Percentiles rank a stretch among this genome's conserved stretches.
Evolutionary conservation across 2,888 invertebrate genomes (phyloP).

Genomic region (Andrena praecox): DNA sequence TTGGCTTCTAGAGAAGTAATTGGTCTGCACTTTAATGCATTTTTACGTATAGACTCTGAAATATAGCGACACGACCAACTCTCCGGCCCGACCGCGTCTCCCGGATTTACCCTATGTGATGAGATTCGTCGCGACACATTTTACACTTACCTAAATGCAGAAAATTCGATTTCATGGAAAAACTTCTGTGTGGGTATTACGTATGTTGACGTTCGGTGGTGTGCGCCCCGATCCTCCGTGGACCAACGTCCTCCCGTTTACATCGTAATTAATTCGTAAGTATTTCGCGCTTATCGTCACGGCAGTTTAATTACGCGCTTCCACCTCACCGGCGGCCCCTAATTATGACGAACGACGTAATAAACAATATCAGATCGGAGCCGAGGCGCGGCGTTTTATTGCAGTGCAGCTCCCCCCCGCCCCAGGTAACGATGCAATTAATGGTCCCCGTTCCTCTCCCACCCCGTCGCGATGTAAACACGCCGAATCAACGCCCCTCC

Average conservation of each 20-base stretch:
- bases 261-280: constrained; percentile 62
- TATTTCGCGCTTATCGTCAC: constrained; percentile 56
- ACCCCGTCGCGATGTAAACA: constrained; percentile 51
- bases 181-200: too few relatives aligned
- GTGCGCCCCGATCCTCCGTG: neutral
- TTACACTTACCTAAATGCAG: too few relatives aligned
- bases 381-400: constrained; percentile 63
- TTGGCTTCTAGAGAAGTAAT: too few relatives aligned
- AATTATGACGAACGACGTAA: constrained; percentile 63
- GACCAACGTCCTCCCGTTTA: constrained; percentile 30
- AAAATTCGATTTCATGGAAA: too few relatives aligned
- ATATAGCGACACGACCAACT: too few relatives aligned
- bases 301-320: constrained; percentile 60
- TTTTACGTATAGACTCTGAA: too few relatives aligned
- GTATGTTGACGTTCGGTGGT: neutral
- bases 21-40: too few relatives aligned
- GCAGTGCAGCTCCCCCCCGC: constrained; percentile 13
- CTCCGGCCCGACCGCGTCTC: too few relatives aligned
- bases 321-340: constrained; percentile 45
- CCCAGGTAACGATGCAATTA: constrained; percentile 61
- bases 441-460: constrained; percentile 19
- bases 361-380: constrained; percentile 65
- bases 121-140: too few relatives aligned
- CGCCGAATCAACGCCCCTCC: constrained; percentile 43
- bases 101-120: too few relatives aligned